Evolutionary conservation across 2,113 vertebrate genomes (phyloP).

Genomic region (Okapia johnstoni): DNA sequence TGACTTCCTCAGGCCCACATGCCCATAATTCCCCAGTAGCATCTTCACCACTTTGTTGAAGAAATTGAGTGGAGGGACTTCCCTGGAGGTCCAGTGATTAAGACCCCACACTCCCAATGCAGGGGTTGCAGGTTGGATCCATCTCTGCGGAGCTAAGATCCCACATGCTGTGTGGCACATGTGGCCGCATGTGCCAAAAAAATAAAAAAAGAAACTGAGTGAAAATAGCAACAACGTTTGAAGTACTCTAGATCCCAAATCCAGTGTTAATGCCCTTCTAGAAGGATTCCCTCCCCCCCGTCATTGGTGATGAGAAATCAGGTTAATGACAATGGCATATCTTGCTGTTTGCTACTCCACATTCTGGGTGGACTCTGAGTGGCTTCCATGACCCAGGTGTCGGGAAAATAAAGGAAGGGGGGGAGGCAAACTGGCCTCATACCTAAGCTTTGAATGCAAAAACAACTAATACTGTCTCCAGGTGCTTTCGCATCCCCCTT

Average conservation of each 20-base stretch:
- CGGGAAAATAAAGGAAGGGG: slow-evolving; percentile 53
- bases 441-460: slow-evolving; percentile 51
- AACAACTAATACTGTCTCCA: neutral
- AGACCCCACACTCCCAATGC: neutral
- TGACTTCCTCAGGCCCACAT: slow-evolving; percentile 56
- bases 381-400: slow-evolving; percentile 57
- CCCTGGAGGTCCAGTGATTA: neutral
- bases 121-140: neutral
- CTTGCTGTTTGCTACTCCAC: slow-evolving; percentile 54
- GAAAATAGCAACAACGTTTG: slow-evolving; percentile 61
- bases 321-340: slow-evolving; percentile 62
- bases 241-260: slow-evolving; percentile 52
- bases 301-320: slow-evolving; percentile 48
- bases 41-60: slow-evolving; percentile 32
- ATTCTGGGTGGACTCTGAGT: slow-evolving; percentile 25
- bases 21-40: slow-evolving; percentile 52
- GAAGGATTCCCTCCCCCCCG: slow-evolving; percentile 45
- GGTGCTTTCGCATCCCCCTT: neutral
- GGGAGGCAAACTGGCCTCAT: slow-evolving; percentile 46
- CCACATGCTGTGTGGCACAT: neutral
- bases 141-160: neutral
- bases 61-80: neutral
- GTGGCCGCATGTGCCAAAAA: neutral
- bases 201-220: slow-evolving; percentile 33
- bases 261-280: slow-evolving; percentile 51